Conservation (phyloP, 2,888 invertebrate species). For the Frankliniella intonsa region DNA sequence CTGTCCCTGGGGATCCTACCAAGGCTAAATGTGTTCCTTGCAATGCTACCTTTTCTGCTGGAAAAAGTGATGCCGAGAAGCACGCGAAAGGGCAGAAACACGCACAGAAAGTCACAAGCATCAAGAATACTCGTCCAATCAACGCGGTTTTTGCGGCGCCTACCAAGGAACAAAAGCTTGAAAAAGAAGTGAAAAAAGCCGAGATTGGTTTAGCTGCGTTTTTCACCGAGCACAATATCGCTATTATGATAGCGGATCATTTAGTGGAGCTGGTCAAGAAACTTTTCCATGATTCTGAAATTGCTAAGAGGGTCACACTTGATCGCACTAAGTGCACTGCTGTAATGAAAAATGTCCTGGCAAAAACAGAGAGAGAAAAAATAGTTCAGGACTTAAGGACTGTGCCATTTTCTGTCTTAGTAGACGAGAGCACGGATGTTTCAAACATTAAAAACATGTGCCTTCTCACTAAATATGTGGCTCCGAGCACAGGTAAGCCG, state of each 20-base stretch:
- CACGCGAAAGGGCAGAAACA: not conserved
- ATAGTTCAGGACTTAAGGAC: slow-evolving; percentile 28
- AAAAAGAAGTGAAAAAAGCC: slow-evolving; percentile 31
- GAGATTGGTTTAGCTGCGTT: slow-evolving; percentile 35
- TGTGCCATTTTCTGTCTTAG: slow-evolving; percentile 33
- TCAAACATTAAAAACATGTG: slow-evolving; percentile 29
- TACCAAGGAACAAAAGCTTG: slow-evolving; percentile 14
- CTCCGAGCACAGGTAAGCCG: not conserved
- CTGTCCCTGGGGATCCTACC: slow-evolving; percentile 15
- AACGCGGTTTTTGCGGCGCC: not conserved
- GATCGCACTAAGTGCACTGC: slow-evolving; percentile 33
- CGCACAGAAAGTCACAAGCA: not conserved
- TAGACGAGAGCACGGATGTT: slow-evolving; percentile 36
- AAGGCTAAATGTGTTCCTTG: slow-evolving; percentile 29
- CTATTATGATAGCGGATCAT: slow-evolving; percentile 27
- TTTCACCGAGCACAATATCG: slow-evolving; percentile 33
- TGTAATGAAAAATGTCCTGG: slow-evolving; percentile 32
- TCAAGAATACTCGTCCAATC: not conserved
- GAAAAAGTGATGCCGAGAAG: slow-evolving; percentile 11
- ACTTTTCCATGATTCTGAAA: slow-evolving; percentile 32
- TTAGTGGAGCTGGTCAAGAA: slow-evolving; percentile 34
- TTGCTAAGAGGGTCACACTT: slow-evolving; percentile 34
- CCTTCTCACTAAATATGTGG: not conserved
- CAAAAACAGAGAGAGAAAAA: slow-evolving; percentile 28
- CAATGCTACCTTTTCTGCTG: slow-evolving; percentile 27